Conservation (phyloP, 92 coral and sea anemone genomes). For the Parazoanthus darwini region DNA sequence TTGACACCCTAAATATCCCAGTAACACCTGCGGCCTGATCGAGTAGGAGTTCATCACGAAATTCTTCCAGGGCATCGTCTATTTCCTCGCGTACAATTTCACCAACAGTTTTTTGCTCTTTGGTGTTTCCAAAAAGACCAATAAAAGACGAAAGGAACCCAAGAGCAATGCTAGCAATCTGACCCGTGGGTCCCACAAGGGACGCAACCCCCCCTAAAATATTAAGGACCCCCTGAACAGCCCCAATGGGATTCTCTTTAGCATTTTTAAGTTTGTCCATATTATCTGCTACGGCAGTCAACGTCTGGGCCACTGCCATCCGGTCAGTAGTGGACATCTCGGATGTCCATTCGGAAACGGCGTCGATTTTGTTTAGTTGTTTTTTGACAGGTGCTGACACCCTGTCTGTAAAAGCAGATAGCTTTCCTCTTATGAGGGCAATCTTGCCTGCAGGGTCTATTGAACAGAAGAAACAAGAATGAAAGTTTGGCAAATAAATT, state of each 20-base stretch:
- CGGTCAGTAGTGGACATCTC: background rate
- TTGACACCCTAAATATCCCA: slow-evolving; percentile 10
- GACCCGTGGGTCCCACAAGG: slow-evolving; percentile 34
- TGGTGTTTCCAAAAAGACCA: background rate
- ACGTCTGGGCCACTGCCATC: background rate
- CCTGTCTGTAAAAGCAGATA: background rate
- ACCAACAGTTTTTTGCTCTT: background rate
- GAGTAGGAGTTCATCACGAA: background rate
- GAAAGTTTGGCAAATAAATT: too few species aligned
- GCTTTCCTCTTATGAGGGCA: background rate
- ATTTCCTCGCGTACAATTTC: slow-evolving; percentile 43
- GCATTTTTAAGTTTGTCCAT: slow-evolving; percentile 36
- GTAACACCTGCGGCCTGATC: slow-evolving; percentile 38
- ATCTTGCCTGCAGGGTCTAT: background rate
- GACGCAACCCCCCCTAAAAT: slow-evolving; percentile 35
- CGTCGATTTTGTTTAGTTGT: background rate
- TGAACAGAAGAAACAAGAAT: background rate
- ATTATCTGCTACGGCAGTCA: slow-evolving; percentile 30
- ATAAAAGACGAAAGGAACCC: slow-evolving; percentile 14
- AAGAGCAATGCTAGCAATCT: slow-evolving; percentile 29
- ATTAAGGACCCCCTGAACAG: background rate
- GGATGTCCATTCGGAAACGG: background rate
- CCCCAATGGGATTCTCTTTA: slow-evolving; percentile 33
- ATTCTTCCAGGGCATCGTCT: slow-evolving; percentile 34
- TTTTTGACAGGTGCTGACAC: background rate